Evolutionary conservation across 2,113 vertebrate species (phyloP), one percentile per base, ranked within the genome.

Genomic region (Pyrgilauda ruficollis): DNA sequence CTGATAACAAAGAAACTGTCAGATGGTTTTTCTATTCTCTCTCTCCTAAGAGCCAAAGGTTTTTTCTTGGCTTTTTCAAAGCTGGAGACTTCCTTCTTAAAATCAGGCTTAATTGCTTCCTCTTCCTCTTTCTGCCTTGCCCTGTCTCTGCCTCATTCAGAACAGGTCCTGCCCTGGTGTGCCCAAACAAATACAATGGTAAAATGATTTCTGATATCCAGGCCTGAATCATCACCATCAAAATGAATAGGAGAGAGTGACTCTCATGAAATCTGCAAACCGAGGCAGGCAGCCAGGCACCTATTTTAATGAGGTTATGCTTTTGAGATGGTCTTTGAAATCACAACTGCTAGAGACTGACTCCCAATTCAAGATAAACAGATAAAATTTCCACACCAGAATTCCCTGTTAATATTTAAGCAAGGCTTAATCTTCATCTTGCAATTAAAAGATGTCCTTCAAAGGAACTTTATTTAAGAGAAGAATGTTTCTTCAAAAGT

Each of bases 241-340:
- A 58, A 75, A 66, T 3, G 15, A 81, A 50, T 6, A 44, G 52
- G 50, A 77, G 72, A 70, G 50, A 64, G 39, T 3, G 2, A 9
- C 35, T 35, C 35, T 28, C 24, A 61, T 22, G 44, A 67, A 81
- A 86, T 58, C 73, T 68, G 56, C 68, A 81, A 59, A 80, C 19
- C 6, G 17, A 88, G 59, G 27, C 55, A 79, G 56, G 77, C 52
- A 64, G 23, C 37, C 1, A 1, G 77, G 62, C 31, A 88, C n/a
- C 1, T 0, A 3, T 90, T 93, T 72, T 81, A 80, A 90, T 62
- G 68, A 95, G 44, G 31, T 56, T 85, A 74, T 72, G 37, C 69
- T 84, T 96, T 74, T 77, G 56, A 70, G 59, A 62, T 69, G 59
- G 78, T 90, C 90, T 91, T 90, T 91, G 84, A 85, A 96, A 86